Base-by-base conservation (phyloP, 2,113 vertebrate genomes). In the Phalacrocorax aristotelis region DNA sequence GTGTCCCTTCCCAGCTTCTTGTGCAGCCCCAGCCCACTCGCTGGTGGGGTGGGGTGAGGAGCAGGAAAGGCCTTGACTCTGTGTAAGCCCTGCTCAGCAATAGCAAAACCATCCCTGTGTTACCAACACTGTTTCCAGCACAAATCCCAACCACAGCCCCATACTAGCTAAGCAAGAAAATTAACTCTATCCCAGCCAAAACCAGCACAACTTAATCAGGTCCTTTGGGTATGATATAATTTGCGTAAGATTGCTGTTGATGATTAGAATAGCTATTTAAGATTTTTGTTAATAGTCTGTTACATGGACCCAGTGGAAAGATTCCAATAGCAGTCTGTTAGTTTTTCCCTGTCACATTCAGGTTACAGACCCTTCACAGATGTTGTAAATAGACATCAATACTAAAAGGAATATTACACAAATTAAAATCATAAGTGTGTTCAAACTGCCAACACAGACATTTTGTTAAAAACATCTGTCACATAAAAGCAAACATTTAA, bases 381-480 rank as follows among this genome's bases (percentile, higher is more conserved):
- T 98, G 97, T 97, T 97, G 94, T 95, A 95, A 97, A 96, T 95
- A 97, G 97, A 97, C 97, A 98, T 97, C 94, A 91, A 79, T 98
- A 95, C 90, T 95, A 97, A 97, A 89, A 93, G 92, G 95, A 96
- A 93, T 97, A 97, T 96, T 97, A 96, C 91, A 95, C 91, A 98
- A 98, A 98, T 98, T 97, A 97, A 97, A 98, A 97, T 98, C 97
- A 98, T 96, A 98, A 97, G 95, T 95, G 94, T 91, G 95, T 83
- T 97, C 49, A 49, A 97, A 95, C 94, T 97, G 97, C 97, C 97
- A 97, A 95, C 51, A 75, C 71, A 98, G 97, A 96, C 88, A 89
- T 97, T 97, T 97, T 97, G 96, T 97, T 98, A 96, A 96, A 98
- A 98, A 98, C 97, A 97, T 98, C 97, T 98, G 98, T 98, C 97